Evolutionary conservation across 1,140 invertebrate species (phyloP), one percentile per base, ranked within the genome.

Genomic region (Drosophila seguyi): DNA sequence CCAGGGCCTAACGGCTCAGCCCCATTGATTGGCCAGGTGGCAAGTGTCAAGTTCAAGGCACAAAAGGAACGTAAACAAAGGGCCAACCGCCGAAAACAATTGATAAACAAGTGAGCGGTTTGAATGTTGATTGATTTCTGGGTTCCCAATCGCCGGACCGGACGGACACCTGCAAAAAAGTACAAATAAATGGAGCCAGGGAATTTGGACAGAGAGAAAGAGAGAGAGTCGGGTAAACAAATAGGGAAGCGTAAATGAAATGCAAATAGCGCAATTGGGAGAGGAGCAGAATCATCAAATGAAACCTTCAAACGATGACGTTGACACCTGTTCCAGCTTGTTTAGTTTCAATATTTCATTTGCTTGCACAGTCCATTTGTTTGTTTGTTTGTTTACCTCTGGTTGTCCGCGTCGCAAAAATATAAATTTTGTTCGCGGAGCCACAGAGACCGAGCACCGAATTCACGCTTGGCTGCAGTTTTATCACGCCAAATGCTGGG

Each of bases 331-430:
- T 85, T 81, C 62, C 81, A 84, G 73, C 48, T 84, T 84, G 81
- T 85, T 84, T 84, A 85, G 81, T 85, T 84, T 84, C 81, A 84
- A 84, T 84, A 84, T 84, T 84, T 85, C 81, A 84, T 85, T 81
- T 85, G 81, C 77, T 83, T 80, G 76, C 81, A 80, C 81, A 84
- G 81, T 73, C 81, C 81, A 84, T 85, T 84, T 84, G 73, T 65
- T 85, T 85, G 73, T 65, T 85, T 85, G 42, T 44, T 44, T 44
- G 22, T 81, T 85, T 84, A 67, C 71, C 38, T 56, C 39, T 65
- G 44, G 55, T 29, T 50, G 41, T 56, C 65, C 45, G 31, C 34
- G 36, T 39, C 31, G 41, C 36, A 73, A 50, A 68, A 68, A 71
- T 31, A 27, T 31, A 27, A 36, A 42, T 66, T 29, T 45, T 34